Evolutionary conservation across 2,888 invertebrate species (phyloP), one percentile per base, ranked within the genome.

Genomic region (Idaea straminata): DNA sequence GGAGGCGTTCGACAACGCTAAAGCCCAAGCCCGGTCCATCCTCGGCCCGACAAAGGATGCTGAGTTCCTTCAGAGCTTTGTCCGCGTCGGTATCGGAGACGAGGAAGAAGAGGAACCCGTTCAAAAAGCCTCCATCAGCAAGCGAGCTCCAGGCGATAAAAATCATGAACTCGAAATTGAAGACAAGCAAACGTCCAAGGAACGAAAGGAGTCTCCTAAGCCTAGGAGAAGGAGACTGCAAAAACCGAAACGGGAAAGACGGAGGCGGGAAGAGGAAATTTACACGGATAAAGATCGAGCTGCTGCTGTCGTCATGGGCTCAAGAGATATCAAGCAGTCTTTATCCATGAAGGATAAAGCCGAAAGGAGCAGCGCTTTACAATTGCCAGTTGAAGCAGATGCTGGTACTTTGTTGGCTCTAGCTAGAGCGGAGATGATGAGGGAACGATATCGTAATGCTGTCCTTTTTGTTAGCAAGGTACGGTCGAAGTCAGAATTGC

Each of bases 201-300:
- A 83, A 71, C 86, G 82, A 25, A 90, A 88, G 66, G 87, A 88
- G 64, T 85, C 87, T 1, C 77, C 84, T 38, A 89, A 90, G 66
- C 87, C 86, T 5, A 85, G 81, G 62, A 87, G 86, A 72, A 88
- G 83, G 65, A 85, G 80, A 63, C 87, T 85, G 36, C 77, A 83
- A 5, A 91, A 89, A 66, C 86, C 82, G 62, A 91, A 90, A 69
- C 85, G 91, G 1, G 91, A 92, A 64, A 83, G 86, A 66, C 78
- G 91, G 58, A 77, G 84, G 57, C 81, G 90, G 5, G 88, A 93
- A 69, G 97, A 97, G 74, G 98, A 98, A 80, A 87, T 96, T 34
- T 98, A 97, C 79, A 98, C 97, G 25, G 98, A 98, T 83, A 98
- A 98, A 80, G 98, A 98, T 83, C 93, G 98, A 5, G 98, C 98